These are phyloP conservation scores for Sinonovacula constricta DNA, from an alignment of 1,140 invertebrate genomes.

Conservation along the genomic window DNA sequence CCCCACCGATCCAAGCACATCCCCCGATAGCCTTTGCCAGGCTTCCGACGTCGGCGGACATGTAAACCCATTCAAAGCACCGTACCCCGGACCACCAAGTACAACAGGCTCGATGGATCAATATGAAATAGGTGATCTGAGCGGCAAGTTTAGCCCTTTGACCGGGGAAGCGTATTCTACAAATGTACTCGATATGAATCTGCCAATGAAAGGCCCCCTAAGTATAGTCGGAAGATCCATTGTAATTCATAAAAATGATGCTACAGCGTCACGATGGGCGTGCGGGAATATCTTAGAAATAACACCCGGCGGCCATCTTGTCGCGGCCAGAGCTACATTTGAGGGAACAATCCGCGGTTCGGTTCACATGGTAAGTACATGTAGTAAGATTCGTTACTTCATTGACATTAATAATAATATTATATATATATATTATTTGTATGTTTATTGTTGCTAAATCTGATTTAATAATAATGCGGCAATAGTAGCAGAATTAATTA, in stretches of 20 bases:
- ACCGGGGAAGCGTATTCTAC: slow-evolving; percentile 79
- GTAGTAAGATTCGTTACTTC: neutral
- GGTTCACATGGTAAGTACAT: slow-evolving; percentile 86
- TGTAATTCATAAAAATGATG: slow-evolving; percentile 85
- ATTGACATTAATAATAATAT: neutral
- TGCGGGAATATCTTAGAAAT: slow-evolving; percentile 80
- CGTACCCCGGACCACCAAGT: slow-evolving; percentile 79
- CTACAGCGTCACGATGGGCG: slow-evolving; percentile 76
- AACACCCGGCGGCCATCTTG: slow-evolving; percentile 37
- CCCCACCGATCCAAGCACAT: slow-evolving; percentile 80
- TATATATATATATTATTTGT: too few relatives aligned
- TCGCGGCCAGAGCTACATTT: slow-evolving; percentile 54
- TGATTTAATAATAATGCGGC: neutral
- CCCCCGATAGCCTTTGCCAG: slow-evolving; percentile 91
- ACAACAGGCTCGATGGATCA: slow-evolving; percentile 84
- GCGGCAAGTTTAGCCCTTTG: slow-evolving; percentile 89
- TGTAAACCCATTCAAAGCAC: slow-evolving; percentile 80
- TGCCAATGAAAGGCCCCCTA: slow-evolving; percentile 88
- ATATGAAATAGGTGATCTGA: slow-evolving; percentile 90
- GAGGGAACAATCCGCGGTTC: slow-evolving; percentile 90
- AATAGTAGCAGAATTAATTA: too few relatives aligned
- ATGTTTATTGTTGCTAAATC: too few relatives aligned
- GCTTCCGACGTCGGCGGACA: slow-evolving; percentile 85
- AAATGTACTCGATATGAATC: slow-evolving; percentile 88
- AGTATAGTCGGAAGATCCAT: slow-evolving; percentile 91